Conservation (phyloP, 1,140 invertebrate genomes). For the Plectrocnemia conspersa region DNA sequence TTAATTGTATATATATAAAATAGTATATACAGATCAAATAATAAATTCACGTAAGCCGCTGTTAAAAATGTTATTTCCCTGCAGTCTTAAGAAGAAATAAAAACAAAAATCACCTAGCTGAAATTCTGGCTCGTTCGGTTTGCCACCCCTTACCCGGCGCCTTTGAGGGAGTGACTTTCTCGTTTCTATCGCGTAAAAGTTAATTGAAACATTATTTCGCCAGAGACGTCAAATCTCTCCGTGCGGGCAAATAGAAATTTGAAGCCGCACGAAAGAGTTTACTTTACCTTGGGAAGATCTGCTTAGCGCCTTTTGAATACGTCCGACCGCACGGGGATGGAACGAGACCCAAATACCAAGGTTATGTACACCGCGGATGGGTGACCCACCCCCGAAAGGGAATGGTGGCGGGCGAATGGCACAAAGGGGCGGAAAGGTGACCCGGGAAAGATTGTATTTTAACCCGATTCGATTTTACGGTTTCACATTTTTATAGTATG, state of each 20-base stretch:
- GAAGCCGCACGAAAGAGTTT: conserved; percentile 18
- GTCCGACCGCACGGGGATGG: conserved; percentile 10
- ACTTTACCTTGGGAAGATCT: conserved; percentile 18
- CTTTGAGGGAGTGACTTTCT: too few species aligned
- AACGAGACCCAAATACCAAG: too few species aligned
- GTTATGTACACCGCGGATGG: too few species aligned
- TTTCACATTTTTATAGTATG: conserved; percentile 28
- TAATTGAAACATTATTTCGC: conserved; percentile 28
- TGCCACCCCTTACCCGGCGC: too few species aligned
- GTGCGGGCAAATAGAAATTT: conserved; percentile 21
- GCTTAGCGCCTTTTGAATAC: conserved; percentile 32
- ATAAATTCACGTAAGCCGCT: too few species aligned
- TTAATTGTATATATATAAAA: too few species aligned
- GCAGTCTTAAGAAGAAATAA: too few species aligned
- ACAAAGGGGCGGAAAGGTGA: not conserved
- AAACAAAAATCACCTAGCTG: too few species aligned
- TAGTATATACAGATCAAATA: too few species aligned
- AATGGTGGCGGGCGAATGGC: not conserved
- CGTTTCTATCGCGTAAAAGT: conserved; percentile 13
- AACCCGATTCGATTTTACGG: conserved; percentile 29
- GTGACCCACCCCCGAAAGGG: conserved; percentile 4
- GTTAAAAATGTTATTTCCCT: too few species aligned
- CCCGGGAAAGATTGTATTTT: conserved; percentile 25
- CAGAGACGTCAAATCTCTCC: conserved; percentile 17
- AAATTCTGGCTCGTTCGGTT: too few species aligned